Conservation (phyloP, 2,888 invertebrate genomes). For the Acleris literana region DNA sequence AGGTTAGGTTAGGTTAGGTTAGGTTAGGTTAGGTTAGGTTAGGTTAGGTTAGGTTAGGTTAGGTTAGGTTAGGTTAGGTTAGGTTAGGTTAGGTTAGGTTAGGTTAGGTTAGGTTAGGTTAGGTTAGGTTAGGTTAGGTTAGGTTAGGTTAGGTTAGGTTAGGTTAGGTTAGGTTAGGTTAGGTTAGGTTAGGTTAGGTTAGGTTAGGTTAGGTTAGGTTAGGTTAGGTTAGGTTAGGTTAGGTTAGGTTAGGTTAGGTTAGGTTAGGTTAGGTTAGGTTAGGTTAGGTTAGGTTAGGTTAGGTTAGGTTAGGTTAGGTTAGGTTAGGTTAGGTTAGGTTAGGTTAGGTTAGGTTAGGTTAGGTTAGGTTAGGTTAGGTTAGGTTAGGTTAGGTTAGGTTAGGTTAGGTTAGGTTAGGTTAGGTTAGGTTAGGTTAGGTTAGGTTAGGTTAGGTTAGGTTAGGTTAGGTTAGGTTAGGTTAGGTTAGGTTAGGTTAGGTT, state of each 20-base stretch:
- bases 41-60: slow-evolving; percentile 33
- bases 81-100: slow-evolving; percentile 31
- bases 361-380: too few relatives aligned
- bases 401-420: neutral
- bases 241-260: slow-evolving; percentile 17
- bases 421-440: too few relatives aligned
- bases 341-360: too few relatives aligned
- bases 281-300: slow-evolving; percentile 16
- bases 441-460: too few relatives aligned
- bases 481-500: too few relatives aligned
- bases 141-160: slow-evolving; percentile 24
- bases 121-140: slow-evolving; percentile 23
- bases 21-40: slow-evolving; percentile 34
- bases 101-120: slow-evolving; percentile 23
- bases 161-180: slow-evolving; percentile 25
- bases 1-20: slow-evolving; percentile 35
- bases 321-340: too few relatives aligned
- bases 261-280: slow-evolving; percentile 17
- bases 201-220: slow-evolving; percentile 22
- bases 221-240: slow-evolving; percentile 17
- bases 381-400: too few relatives aligned
- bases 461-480: too few relatives aligned
- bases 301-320: neutral
- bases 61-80: slow-evolving; percentile 30
- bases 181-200: slow-evolving; percentile 37